phyloP scores from a whole-genome alignment of 2,888 invertebrate genomes.

The Tortricodes alternella region DNA sequence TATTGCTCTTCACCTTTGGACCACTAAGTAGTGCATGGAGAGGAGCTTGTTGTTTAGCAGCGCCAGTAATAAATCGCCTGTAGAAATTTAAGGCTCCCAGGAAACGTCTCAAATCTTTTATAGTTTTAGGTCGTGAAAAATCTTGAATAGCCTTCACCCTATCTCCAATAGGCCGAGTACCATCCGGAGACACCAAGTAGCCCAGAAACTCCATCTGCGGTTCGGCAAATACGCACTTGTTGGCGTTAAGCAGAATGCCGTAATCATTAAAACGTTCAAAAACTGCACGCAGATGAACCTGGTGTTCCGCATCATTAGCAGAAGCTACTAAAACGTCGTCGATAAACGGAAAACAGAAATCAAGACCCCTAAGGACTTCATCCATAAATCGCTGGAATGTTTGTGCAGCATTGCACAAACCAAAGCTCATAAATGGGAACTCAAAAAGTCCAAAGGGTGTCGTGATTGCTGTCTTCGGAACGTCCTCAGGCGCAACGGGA shows the following conservation, averaged over 20 bases:
- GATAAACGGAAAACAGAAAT: constrained; percentile 2
- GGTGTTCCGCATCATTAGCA: constrained; percentile 34
- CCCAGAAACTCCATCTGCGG: neutral
- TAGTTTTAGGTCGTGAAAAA: neutral
- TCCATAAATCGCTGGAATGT: constrained; percentile 10
- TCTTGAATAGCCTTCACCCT: neutral
- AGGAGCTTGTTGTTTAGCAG: too few species aligned
- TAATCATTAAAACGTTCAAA: neutral
- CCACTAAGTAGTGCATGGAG: too few species aligned
- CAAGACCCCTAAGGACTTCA: neutral
- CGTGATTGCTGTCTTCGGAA: neutral
- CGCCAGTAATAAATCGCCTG: too few species aligned
- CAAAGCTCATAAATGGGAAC: neutral
- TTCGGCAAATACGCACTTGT: neutral
- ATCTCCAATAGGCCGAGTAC: constrained; percentile 34
- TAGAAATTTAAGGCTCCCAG: too few species aligned
- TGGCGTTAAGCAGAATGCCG: neutral
- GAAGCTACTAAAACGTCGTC: constrained; percentile 5
- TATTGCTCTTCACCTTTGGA: too few species aligned
- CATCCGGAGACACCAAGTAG: neutral
- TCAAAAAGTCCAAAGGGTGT: neutral
- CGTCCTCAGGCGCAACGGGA: too few species aligned
- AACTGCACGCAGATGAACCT: constrained; percentile 31
- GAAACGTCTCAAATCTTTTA: too few species aligned
- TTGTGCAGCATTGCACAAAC: constrained; percentile 1